phyloP scores from a whole-genome alignment of 2,888 invertebrate genomes.

The Cepaea hortensis region DNA sequence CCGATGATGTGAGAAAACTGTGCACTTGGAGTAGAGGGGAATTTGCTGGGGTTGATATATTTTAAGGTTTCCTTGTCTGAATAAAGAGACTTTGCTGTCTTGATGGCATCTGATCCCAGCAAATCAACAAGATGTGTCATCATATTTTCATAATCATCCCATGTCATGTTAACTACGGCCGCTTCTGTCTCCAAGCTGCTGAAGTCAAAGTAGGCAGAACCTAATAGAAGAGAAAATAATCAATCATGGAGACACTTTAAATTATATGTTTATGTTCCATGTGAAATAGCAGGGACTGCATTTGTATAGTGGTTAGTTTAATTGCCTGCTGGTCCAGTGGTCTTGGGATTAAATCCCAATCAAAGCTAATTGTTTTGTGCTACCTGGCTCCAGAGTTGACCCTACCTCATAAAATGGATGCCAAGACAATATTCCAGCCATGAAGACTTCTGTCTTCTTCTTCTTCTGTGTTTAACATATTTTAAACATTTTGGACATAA shows the following conservation, averaged over 20 bases:
- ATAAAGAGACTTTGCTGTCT: conserved; percentile 20
- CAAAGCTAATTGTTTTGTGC: no score
- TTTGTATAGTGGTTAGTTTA: neutral
- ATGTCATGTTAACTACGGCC: conserved; percentile 30
- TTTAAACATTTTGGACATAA: no score
- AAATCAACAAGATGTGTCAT: conserved; percentile 9
- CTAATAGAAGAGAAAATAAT: conserved; percentile 7
- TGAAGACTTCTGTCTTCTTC: no score
- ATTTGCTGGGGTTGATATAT: conserved; percentile 24
- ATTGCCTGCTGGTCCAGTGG: neutral
- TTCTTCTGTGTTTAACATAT: no score
- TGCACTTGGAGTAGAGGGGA: conserved; percentile 28
- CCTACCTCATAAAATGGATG: no score
- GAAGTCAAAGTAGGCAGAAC: conserved; percentile 45
- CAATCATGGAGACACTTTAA: neutral
- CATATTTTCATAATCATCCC: conserved; percentile 25
- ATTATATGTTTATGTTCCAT: neutral
- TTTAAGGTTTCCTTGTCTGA: neutral
- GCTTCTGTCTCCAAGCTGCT: conserved; percentile 26
- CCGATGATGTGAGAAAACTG: conserved; percentile 43
- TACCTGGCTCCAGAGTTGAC: no score
- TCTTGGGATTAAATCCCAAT: no score
- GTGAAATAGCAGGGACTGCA: neutral
- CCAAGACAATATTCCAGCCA: no score
- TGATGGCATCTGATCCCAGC: conserved; percentile 20